phyloP scores from a whole-genome alignment of 2,888 invertebrate species.

The Apodemia duryi region DNA sequence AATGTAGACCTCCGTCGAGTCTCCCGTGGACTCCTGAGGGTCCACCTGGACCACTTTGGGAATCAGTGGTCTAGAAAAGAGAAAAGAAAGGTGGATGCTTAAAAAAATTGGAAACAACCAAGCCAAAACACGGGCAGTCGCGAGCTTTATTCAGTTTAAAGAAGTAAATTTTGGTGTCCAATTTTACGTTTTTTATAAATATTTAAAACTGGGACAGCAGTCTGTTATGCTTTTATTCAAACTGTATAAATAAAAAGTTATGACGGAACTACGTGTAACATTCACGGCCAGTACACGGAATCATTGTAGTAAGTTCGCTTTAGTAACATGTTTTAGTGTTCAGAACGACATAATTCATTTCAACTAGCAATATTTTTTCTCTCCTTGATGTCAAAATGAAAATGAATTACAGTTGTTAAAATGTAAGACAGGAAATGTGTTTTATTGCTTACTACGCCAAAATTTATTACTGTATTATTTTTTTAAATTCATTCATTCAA shows the following conservation, averaged over 20 bases:
- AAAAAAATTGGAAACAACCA: no score
- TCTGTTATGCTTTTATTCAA: not conserved
- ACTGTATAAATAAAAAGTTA: constrained; percentile 4
- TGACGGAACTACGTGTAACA: constrained; percentile 8
- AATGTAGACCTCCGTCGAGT: no score
- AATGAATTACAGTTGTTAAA: constrained; percentile 23
- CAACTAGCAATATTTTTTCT: constrained; percentile 16
- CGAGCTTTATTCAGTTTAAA: no score
- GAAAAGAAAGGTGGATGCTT: no score
- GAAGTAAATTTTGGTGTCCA: no score
- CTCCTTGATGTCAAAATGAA: constrained; percentile 29
- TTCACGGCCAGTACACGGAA: constrained; percentile 16
- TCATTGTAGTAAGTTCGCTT: constrained; percentile 20
- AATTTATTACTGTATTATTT: no score
- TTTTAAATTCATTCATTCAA: no score
- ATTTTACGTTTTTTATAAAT: not conserved
- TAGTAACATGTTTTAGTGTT: constrained; percentile 20
- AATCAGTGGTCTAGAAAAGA: no score
- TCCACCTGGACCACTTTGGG: no score
- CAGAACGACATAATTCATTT: constrained; percentile 21
- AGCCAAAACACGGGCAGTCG: no score
- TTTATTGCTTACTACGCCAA: not conserved
- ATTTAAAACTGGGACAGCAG: not conserved
- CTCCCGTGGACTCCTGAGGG: no score
- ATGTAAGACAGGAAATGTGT: constrained; percentile 4